phyloP scores from a whole-genome alignment of 2,113 vertebrate species.

The Microcebus jonahi region DNA sequence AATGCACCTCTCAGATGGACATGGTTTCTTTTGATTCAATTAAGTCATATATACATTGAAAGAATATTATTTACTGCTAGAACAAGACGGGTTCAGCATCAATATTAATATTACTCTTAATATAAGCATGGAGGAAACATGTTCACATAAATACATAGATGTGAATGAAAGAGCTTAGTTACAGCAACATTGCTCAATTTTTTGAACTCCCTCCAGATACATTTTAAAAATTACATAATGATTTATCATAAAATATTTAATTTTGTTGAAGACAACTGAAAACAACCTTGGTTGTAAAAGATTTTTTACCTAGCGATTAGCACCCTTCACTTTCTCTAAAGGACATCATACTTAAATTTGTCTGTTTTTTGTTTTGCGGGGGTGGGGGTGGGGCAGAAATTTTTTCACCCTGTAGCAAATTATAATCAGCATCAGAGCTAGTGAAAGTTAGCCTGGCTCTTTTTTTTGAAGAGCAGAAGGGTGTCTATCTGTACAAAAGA shows the following conservation, averaged over 20 bases:
- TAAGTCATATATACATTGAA: not conserved
- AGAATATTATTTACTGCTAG: not conserved
- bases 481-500: not conserved
- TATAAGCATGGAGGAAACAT: not conserved
- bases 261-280: conserved; percentile 37
- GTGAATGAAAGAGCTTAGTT: not conserved
- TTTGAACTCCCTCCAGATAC: not conserved
- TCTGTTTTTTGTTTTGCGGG: not conserved
- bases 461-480: not conserved
- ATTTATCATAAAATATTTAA: conserved; percentile 7
- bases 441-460: not conserved
- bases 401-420: not conserved
- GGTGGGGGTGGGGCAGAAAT: accelerated
- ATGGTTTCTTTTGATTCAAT: conserved; percentile 11
- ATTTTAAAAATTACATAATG: not conserved
- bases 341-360: not conserved
- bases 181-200: not conserved
- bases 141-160: not conserved
- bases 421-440: not conserved
- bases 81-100: not conserved
- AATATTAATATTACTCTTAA: conserved; percentile 9
- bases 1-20: not conserved
- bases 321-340: not conserved
- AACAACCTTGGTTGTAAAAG: not conserved
- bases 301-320: not conserved